phyloP scores from a whole-genome alignment of 2,113 vertebrate genomes.

The Gracilinanus agilis region DNA sequence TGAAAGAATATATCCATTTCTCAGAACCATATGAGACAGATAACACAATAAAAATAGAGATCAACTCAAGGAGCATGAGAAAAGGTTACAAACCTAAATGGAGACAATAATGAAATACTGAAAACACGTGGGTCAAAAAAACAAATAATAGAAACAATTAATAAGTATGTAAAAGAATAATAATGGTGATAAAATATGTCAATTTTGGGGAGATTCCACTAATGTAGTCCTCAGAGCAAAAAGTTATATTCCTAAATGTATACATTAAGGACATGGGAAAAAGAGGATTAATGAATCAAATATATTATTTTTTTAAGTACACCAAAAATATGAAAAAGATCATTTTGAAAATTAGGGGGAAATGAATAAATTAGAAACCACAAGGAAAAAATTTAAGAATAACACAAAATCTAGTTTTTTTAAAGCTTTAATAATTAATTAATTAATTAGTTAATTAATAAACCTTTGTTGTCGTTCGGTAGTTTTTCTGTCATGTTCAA shows the following conservation, averaged over 20 bases:
- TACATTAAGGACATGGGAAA: background rate
- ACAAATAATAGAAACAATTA: background rate
- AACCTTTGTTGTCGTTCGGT: background rate
- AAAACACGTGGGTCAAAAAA: background rate
- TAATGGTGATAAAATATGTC: background rate
- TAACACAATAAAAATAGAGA: background rate
- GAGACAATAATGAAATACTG: background rate
- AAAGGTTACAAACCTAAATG: background rate
- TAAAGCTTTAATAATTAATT: too few species aligned
- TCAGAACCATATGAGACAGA: background rate
- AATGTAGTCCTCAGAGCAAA: too few species aligned
- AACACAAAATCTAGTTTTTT: background rate
- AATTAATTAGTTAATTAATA: too few species aligned
- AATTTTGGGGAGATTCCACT: too few species aligned
- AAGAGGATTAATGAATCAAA: background rate
- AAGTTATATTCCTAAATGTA: too few species aligned
- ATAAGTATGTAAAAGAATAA: background rate
- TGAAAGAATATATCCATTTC: background rate
- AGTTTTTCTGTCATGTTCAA: background rate
- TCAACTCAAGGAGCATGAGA: background rate
- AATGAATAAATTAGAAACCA: background rate
- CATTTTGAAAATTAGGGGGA: background rate
- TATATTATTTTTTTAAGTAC: background rate
- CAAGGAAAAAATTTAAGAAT: background rate
- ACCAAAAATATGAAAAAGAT: background rate